Evolutionary conservation across 2,797 vertebrate genomes (phyloP), one percentile per base, ranked within the genome.

Genomic region (Microcaecilia unicolor): DNA sequence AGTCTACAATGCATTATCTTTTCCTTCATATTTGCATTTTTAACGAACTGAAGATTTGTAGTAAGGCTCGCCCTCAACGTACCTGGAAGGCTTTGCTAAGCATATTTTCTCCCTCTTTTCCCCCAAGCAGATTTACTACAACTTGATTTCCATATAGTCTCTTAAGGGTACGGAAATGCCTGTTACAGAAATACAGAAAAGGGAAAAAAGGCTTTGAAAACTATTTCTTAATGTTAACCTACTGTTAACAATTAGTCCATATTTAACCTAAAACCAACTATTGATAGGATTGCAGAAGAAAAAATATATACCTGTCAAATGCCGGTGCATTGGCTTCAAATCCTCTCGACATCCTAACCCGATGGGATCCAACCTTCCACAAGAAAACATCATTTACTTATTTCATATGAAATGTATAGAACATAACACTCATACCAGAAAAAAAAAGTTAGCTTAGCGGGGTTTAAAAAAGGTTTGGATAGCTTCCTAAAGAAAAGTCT

Each of bases 81-180:
- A 97, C 96, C 84, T 97, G 93, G 70, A 99, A 99, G 8, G 92
- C 93, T 78, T 97, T 98, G 67, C 95, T 97, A 22, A 99, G 92
- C 95, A 98, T 99, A 63, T 97, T 86, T 49, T 99, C 96, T 5
- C 95, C 95, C 76, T 99, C 96, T 68, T 99, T 99, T 44, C 91
- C 85, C 15, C 96, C 93, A 15, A 99, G 90, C 53, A 98, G 80
- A 70, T 98, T 99, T 46, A 97, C 88, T 67, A 97, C 88, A 48
- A 95, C 89, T 74, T 99, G 96, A 39, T 92, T 96, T 17, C 94
- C 94, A 25, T 98, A 97, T 43, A 97, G 71, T 58, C 58, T 85
- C 60, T 89, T 86, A 54, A 98, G 84, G 15, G 92, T 89, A 54
- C 86, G 84, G 63, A 97, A 97, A 78, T 98, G 94, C 65, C 96